Evolutionary conservation across 2,113 vertebrate genomes (phyloP), one percentile per base, ranked within the genome.

Genomic region (Strigops habroptila): DNA sequence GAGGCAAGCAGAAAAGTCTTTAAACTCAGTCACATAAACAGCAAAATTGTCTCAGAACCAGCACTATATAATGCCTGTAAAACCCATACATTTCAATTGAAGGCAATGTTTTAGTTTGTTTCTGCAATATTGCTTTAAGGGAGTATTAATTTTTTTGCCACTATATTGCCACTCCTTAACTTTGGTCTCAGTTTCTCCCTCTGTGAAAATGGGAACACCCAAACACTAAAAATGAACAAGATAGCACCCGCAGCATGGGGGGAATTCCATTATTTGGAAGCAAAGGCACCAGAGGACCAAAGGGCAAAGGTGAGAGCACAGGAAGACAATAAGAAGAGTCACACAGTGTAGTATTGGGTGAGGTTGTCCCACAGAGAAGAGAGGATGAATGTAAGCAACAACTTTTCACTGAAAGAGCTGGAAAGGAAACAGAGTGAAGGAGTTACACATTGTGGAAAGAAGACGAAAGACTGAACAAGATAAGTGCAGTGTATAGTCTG

Each of bases 201-300:
- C 53, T 49, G 30, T 52, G 62, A 79, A 87, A 27, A 76, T 0
- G 0, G n/a, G 39, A 39, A 39, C 39, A 39, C 41, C 93, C 49
- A 68, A 64, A 48, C 60, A 82, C 21, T 52, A 30, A 73, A 69
- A 57, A 31, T 65, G 52, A 49, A 25, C 14, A 31, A 71, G 55
- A 49, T 18, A 48, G 21, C 70, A 53, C 52, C 52, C 11, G 1
- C 2, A 1, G 57, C 33, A 59, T 35, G 22, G 12, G 51, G 31
- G 24, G 3, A 87, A 53, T 52, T 55, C 43, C 77, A 44, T 51
- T 10, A 0, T 55, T 73, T 71, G 57, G 88, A 73, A 91, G 25
- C 44, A 64, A 60, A 57, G n/a, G 22, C 27, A 71, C 46, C 2
- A 0, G 6, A 27, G 10, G 30, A 39, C 10, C 3, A 0, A 77